These are phyloP conservation scores for Sphenodon punctatus DNA, from an alignment of 2,797 vertebrate genomes.

Conservation along the genomic window DNA sequence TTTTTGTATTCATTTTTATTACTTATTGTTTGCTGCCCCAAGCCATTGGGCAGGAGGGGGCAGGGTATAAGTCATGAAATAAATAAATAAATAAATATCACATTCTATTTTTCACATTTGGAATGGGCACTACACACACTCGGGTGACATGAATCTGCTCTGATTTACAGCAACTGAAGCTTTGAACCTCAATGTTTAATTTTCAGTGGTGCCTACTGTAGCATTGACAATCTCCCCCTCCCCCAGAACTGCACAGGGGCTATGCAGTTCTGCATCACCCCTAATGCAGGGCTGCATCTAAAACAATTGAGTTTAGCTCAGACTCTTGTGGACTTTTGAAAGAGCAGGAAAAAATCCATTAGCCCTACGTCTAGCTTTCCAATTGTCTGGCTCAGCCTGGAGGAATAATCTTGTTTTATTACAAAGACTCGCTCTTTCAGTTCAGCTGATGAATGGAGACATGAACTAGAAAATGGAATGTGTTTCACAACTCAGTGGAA, in stretches of 20 bases:
- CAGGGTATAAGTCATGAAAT: too few relatives aligned
- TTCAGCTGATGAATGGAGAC: slow-evolving; percentile 3
- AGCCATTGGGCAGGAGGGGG: too few relatives aligned
- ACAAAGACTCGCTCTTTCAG: neutral
- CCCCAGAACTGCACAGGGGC: neutral
- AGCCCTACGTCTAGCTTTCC: neutral
- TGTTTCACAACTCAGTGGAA: neutral
- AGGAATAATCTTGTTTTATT: neutral
- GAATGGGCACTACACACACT: too few relatives aligned
- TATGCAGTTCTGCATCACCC: neutral
- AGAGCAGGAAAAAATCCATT: neutral
- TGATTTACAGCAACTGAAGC: neutral
- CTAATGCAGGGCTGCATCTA: neutral
- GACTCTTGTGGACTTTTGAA: neutral
- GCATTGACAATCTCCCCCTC: rapidly evolving
- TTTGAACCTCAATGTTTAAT: neutral
- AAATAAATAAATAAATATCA: too few relatives aligned
- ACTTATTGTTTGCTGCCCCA: too few relatives aligned
- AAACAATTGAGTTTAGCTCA: neutral
- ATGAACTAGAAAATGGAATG: slow-evolving; percentile 10
- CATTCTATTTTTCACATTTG: too few relatives aligned
- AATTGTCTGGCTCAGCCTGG: neutral
- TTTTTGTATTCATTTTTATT: too few relatives aligned
- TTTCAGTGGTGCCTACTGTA: neutral
- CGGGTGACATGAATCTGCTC: too few relatives aligned